Evolutionary conservation across 2,888 invertebrate genomes (phyloP), one percentile per base, ranked within the genome.

Genomic region (Limenitis camilla): DNA sequence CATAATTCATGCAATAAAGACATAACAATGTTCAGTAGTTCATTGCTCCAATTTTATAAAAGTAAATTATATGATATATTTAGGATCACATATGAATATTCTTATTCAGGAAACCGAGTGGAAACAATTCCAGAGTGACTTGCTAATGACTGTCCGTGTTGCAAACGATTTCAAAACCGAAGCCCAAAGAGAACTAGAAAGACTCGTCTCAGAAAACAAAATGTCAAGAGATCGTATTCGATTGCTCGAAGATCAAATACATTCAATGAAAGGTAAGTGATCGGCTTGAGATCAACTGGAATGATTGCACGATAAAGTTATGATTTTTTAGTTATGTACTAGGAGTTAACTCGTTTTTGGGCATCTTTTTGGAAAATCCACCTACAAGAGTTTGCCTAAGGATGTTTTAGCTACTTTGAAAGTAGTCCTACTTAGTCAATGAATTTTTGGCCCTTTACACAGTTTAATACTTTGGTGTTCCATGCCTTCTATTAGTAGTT

Each of bases 121-220:
- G 97, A 93, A 94, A 69, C 96, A 96, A 78, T 97, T 97, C 88
- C 96, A 97, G 82, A 93, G 93, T 60, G 98, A 98, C 78, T 89
- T 98, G 1, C 85, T 97, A 41, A 95, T 95, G 88, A 96, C 97
- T 0, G 98, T 98, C 0, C 91, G 97, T 29, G 97, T 98, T 9
- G 98, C 98, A 36, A 97, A 98, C 79, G 96, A 98, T 81, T 96
- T 98, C 83, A 96, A 97, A 82, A 95, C 95, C n/a, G 97, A 97
- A 77, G 96, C 96, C 0, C 94, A 94, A 71, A 91, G 93, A 58
- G 95, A 96, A 71, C 81, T 94, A 54, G 94, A 95, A 70, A 89
- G 92, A 42, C 89, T 96, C 42, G 92, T 94, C 55, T 88, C 93
- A 66, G 96, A 97, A 74, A 96, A 97, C 80, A 93, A 93, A 68